Conservation (phyloP, 23 tunicate species). For the Corella eumyota region DNA sequence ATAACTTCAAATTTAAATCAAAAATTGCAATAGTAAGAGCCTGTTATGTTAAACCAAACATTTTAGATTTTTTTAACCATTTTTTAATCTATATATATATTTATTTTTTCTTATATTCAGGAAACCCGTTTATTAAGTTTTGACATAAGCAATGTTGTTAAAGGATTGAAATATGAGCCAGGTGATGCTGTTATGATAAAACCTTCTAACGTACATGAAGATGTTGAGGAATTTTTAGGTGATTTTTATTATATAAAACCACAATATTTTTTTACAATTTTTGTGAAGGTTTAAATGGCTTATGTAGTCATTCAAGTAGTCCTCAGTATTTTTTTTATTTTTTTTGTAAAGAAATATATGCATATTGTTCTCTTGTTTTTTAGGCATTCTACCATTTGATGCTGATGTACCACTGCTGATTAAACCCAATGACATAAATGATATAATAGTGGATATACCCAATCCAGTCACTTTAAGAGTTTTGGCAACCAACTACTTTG, state of each 20-base stretch:
- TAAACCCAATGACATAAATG: conserved; percentile 19
- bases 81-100: no score
- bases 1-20: no score
- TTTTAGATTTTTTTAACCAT: no score
- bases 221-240: conserved; percentile 75
- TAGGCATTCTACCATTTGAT: conserved; percentile 41
- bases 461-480: conserved; percentile 27
- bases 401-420: conserved; percentile 17
- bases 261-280: neutral
- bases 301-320: neutral
- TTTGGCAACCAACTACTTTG: conserved; percentile 61
- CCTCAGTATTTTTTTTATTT: neutral
- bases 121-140: conserved; percentile 44
- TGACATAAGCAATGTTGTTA: conserved; percentile 22
- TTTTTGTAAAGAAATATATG: neutral
- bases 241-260: neutral
- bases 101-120: no score
- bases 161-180: conserved; percentile 57
- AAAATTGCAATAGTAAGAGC: no score
- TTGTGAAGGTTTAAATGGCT: neutral
- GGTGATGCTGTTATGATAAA: conserved; percentile 95
- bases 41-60: no score
- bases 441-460: conserved; percentile 5
- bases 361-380: no score
- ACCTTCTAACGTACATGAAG: conserved; percentile 46